phyloP scores from a whole-genome alignment of 2,888 invertebrate species.

The Sinhomidia bicolor region DNA sequence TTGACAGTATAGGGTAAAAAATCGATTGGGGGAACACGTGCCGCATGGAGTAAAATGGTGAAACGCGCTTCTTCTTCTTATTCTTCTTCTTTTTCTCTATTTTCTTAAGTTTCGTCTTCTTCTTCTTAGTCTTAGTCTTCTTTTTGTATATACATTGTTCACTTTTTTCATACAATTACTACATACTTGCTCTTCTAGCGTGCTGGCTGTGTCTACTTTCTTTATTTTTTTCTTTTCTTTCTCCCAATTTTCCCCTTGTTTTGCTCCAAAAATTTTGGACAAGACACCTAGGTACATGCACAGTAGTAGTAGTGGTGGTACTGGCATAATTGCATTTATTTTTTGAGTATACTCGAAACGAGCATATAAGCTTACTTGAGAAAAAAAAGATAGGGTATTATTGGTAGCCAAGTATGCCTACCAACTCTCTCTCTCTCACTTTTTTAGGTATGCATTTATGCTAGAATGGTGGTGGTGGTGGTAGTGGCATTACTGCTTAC shows the following conservation, averaged over 20 bases:
- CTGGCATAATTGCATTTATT: no score
- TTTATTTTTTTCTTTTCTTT: constrained; percentile 11
- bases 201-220: constrained; percentile 46
- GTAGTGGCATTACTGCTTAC: neutral
- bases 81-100: neutral
- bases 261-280: neutral
- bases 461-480: neutral
- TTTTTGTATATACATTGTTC: neutral
- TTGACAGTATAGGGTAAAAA: constrained; percentile 56
- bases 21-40: constrained; percentile 75
- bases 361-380: neutral
- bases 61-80: constrained; percentile 46
- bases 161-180: neutral
- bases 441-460: neutral
- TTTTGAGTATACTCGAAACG: neutral
- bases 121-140: no score
- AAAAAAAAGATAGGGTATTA: neutral
- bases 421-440: no score
- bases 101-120: neutral
- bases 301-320: neutral
- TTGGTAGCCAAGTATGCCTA: no score
- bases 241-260: constrained; percentile 8
- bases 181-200: neutral
- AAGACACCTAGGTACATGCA: neutral
- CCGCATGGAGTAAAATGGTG: constrained; percentile 66